Base-by-base conservation (phyloP, 2,113 vertebrate genomes). In the Dunckerocampus dactyliophorus region DNA sequence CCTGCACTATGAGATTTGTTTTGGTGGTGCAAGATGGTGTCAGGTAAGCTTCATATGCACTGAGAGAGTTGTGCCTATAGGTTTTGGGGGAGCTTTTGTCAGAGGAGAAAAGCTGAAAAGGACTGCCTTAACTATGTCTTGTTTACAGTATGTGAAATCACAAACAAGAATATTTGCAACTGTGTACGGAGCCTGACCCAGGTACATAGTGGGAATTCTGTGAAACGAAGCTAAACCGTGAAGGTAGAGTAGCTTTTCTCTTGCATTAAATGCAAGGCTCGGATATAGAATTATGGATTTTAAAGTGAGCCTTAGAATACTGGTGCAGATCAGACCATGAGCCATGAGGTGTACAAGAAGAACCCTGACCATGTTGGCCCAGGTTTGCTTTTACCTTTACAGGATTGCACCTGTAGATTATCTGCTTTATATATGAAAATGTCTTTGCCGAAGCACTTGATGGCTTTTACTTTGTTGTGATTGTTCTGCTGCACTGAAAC, bases 291-390 rank as follows among this genome's bases (percentile, higher is more conserved):
- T 58, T 57, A 58, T 59, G 82, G 67, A 76, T 82, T 71, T 76
- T 80, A 73, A 82, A 84, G 80, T 71, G 75, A 88, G 84, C 75
- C 82, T 86, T 76, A 72, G 71, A 67, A 65, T 65, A 61, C 85
- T 89, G 90, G 88, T 90, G 89, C 90, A 90, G 89, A 90, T 85
- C 89, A 88, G 88, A 90, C 81, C 57, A 56, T 64, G 82, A 86
- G 82, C 82, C 76, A 65, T 70, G 77, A 65, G 24, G 63, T 86
- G 79, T 77, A 63, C 59, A 78, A 56, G 62, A 50, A 60, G 81
- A 75, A 85, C 67, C 62, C 75, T 79, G 77, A 74, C 77, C 79
- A 69, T 83, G 54, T 66, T 22, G 74, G 65, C 75, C 69, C 66
- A 49, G 74, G 76, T 79, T 84, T 22, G 49, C 73, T 76, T 84